These are phyloP conservation scores for Mesembrinibis cayennensis DNA, from an alignment of 2,113 vertebrate species.

Conservation along the genomic window DNA sequence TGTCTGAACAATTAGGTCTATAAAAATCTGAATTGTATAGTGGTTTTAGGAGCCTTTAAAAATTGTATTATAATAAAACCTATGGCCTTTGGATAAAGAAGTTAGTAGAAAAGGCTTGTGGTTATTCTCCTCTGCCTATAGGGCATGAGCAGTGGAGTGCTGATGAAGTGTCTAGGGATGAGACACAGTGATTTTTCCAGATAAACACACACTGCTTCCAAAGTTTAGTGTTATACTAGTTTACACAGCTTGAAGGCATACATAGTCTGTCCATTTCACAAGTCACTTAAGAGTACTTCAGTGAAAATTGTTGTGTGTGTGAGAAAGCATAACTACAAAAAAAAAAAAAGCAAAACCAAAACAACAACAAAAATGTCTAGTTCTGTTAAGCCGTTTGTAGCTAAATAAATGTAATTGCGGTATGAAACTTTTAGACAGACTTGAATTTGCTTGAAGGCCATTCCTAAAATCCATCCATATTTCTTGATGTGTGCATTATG, in stretches of 20 bases:
- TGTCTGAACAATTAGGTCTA: neutral
- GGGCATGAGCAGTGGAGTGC: neutral
- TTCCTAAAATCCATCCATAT: conserved; percentile 38
- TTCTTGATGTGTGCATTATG: conserved; percentile 31
- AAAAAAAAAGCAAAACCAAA: neutral
- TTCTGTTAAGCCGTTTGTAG: conserved; percentile 6
- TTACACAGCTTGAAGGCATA: neutral
- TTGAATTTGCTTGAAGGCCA: conserved; percentile 34
- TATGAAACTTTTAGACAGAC: neutral
- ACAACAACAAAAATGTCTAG: neutral
- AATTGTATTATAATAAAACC: neutral
- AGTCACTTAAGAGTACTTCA: neutral
- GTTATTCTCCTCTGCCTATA: neutral
- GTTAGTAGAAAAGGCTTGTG: neutral
- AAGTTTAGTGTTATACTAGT: neutral
- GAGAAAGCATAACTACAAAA: neutral
- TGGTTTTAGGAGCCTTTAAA: neutral
- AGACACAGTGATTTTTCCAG: neutral
- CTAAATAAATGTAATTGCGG: conserved; percentile 24
- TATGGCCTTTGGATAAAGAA: neutral
- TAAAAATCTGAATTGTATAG: neutral
- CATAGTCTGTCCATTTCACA: neutral
- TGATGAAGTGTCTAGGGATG: neutral
- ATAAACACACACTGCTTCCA: neutral
- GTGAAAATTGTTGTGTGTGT: conserved; percentile 20